Evolutionary conservation across 2,888 invertebrate genomes (phyloP).

Genomic region (Meteorus colon): DNA sequence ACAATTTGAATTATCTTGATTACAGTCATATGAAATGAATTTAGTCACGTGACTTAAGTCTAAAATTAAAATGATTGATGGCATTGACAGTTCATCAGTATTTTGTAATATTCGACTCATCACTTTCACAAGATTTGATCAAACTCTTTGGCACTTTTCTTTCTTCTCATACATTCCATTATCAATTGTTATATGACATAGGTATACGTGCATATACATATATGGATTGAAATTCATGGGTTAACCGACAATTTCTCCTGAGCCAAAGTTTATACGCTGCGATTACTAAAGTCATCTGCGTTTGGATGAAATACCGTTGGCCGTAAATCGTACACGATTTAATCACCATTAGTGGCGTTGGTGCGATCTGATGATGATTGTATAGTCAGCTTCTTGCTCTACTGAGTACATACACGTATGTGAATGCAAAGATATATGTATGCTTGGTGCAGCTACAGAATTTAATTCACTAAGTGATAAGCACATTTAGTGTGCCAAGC

Average conservation of each 20-base stretch:
- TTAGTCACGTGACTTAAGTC: too few relatives aligned
- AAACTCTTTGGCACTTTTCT: too few relatives aligned
- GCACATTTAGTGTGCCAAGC: conserved; percentile 27
- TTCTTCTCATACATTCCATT: background rate
- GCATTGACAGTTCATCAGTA: too few relatives aligned
- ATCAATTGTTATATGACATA: background rate
- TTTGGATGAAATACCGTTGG: conserved; percentile 43
- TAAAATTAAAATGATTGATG: too few relatives aligned
- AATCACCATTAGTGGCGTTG: conserved; percentile 43
- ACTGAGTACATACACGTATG: background rate
- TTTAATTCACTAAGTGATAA: conserved; percentile 38
- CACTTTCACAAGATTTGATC: too few relatives aligned
- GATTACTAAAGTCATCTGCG: conserved; percentile 43
- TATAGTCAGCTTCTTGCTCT: conserved; percentile 4
- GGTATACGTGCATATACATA: background rate
- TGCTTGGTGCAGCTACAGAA: background rate
- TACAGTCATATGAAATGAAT: too few relatives aligned
- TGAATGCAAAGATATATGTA: background rate
- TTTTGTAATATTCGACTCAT: too few relatives aligned
- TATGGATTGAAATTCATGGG: background rate
- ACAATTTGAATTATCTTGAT: too few relatives aligned
- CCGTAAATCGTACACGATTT: conserved; percentile 42
- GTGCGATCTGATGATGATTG: conserved; percentile 6
- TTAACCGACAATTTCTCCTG: background rate
- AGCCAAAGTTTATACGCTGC: conserved; percentile 16